Conservation (phyloP, 2,113 vertebrate genomes). For the Plestiodon gilberti region DNA sequence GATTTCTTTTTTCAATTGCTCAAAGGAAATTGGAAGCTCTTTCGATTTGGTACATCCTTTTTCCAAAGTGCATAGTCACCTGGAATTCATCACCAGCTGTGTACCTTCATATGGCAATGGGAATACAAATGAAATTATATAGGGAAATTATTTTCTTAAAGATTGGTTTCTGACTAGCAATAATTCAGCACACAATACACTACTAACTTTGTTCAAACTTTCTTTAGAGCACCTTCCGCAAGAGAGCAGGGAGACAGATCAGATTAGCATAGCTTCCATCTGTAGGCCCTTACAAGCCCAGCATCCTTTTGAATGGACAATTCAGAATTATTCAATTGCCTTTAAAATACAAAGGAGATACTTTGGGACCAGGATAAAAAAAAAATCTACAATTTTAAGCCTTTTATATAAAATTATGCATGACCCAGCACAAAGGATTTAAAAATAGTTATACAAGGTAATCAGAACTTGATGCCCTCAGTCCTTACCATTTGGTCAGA, state of each 20-base stretch:
- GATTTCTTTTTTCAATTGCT: slow-evolving; percentile 7
- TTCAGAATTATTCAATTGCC: slow-evolving; percentile 39
- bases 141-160: slow-evolving; percentile 35
- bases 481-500: slow-evolving; percentile 82
- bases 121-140: slow-evolving; percentile 1
- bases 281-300: slow-evolving; percentile 32
- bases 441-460: slow-evolving; percentile 80
- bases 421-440: slow-evolving; percentile 74
- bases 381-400: slow-evolving; percentile 38
- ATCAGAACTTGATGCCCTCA: slow-evolving; percentile 79
- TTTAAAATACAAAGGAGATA: slow-evolving; percentile 61
- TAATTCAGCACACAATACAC: slow-evolving; percentile 37
- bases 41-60: not conserved
- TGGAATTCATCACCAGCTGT: slow-evolving; percentile 50
- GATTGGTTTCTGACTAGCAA: slow-evolving; percentile 32
- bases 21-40: slow-evolving; percentile 17
- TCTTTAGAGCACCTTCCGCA: slow-evolving; percentile 33
- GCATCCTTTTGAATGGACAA: not conserved
- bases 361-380: slow-evolving; percentile 58
- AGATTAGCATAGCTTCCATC: slow-evolving; percentile 31
- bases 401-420: slow-evolving; percentile 78
- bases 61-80: slow-evolving; percentile 22
- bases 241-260: slow-evolving; percentile 55
- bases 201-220: not conserved
- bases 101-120: not conserved